phyloP scores from a whole-genome alignment of 2,113 vertebrate genomes.

The Bambusicola thoracicus region DNA sequence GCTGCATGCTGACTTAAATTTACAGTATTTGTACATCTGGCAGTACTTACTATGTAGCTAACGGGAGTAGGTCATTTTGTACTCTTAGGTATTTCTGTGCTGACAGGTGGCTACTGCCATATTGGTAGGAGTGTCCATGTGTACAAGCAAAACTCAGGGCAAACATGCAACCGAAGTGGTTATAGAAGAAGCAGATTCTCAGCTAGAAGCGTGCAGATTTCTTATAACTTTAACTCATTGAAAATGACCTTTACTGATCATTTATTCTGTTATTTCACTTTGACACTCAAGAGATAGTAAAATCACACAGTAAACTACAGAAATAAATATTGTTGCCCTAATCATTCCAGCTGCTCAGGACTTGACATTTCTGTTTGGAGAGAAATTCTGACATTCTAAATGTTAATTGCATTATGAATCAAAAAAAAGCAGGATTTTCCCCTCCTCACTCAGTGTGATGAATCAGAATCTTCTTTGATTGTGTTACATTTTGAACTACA shows the following conservation, averaged over 20 bases:
- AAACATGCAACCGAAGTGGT: not conserved
- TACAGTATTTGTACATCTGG: not conserved
- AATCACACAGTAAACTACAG: not conserved
- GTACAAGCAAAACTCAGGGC: not conserved
- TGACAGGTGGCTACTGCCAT: not conserved
- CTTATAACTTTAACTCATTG: not conserved
- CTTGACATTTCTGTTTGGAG: conserved; percentile 20
- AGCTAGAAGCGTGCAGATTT: not conserved
- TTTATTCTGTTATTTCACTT: conserved; percentile 6
- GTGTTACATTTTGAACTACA: not conserved
- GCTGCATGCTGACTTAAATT: not conserved
- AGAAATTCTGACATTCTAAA: conserved; percentile 12
- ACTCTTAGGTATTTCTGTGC: not conserved
- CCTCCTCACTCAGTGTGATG: not conserved
- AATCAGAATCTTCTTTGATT: not conserved
- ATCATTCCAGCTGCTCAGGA: not conserved
- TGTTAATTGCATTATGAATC: conserved; percentile 9
- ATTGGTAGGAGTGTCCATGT: not conserved
- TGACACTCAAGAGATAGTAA: not conserved
- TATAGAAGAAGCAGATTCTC: not conserved
- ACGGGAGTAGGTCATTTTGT: not conserved
- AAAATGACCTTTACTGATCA: conserved; percentile 20
- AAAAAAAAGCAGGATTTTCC: not conserved
- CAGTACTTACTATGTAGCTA: not conserved
- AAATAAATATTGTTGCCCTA: not conserved